These are phyloP conservation scores for Steinernema feltiae DNA, from an alignment of 1,140 invertebrate genomes.

Conservation along the genomic window DNA sequence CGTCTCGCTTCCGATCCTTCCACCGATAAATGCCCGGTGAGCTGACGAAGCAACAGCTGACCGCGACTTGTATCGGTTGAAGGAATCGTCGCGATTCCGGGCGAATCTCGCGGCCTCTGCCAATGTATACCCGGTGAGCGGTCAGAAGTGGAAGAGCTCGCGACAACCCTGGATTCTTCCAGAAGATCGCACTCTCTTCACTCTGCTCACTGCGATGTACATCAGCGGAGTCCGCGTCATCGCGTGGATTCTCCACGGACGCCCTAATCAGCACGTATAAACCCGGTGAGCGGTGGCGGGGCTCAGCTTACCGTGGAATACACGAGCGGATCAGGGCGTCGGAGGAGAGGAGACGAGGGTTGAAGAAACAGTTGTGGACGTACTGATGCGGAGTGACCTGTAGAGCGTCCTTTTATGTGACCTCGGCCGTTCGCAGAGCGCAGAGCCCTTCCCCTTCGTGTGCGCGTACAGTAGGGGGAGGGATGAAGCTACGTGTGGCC, in stretches of 20 bases:
- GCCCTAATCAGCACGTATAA: constrained; percentile 5
- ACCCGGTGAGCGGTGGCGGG: not conserved
- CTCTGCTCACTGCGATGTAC: not conserved
- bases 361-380: not conserved
- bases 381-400: not conserved
- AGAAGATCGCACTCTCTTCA: too few species aligned
- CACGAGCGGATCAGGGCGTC: not conserved
- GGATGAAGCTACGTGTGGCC: not conserved
- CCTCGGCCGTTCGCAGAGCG: not conserved
- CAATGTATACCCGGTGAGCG: not conserved
- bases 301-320: constrained; percentile 10
- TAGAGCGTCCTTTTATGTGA: constrained; percentile 5
- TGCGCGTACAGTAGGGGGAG: not conserved
- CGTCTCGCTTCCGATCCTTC: not conserved
- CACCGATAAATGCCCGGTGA: not conserved
- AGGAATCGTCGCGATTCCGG: not conserved
- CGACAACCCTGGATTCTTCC: too few species aligned
- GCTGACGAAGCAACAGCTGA: not conserved
- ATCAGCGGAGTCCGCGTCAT: not conserved
- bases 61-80: not conserved
- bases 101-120: not conserved
- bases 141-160: too few species aligned
- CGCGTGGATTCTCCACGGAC: not conserved
- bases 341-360: not conserved
- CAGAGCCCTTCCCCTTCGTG: not conserved